These are phyloP conservation scores for Florisuga fusca DNA, from an alignment of 2,797 vertebrate species.

Conservation along the genomic window DNA sequence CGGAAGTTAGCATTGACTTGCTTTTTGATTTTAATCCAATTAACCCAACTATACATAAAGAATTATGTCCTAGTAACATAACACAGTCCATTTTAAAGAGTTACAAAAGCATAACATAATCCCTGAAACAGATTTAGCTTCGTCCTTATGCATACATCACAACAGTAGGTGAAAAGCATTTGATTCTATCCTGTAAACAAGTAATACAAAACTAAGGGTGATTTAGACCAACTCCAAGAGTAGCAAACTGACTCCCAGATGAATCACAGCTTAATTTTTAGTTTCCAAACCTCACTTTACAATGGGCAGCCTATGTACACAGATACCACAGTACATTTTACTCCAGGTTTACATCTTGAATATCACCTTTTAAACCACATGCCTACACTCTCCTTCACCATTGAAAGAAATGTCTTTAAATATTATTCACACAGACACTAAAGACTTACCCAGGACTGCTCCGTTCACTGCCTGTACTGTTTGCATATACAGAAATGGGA, in stretches of 20 bases:
- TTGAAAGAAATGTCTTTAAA: background rate
- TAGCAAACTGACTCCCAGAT: background rate
- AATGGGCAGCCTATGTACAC: background rate
- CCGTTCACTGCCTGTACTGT: background rate
- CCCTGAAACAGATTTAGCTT: background rate
- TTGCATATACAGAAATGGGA: background rate
- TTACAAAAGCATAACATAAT: background rate
- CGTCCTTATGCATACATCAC: background rate
- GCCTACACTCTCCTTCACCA: background rate
- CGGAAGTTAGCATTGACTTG: background rate
- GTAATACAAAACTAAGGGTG: background rate
- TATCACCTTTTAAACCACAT: background rate
- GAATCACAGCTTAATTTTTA: background rate
- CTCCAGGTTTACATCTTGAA: background rate
- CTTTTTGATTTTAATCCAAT: background rate
- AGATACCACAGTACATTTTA: background rate
- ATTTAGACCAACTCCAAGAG: background rate
- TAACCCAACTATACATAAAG: constrained; percentile 14
- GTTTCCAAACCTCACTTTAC: background rate
- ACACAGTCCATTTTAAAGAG: background rate
- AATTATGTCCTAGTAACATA: background rate
- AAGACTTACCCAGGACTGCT: background rate
- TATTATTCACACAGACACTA: background rate
- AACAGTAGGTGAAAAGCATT: background rate
- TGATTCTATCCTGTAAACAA: background rate